Base-by-base conservation (phyloP, 2,797 vertebrate genomes). In the Champsocephalus gunnari region DNA sequence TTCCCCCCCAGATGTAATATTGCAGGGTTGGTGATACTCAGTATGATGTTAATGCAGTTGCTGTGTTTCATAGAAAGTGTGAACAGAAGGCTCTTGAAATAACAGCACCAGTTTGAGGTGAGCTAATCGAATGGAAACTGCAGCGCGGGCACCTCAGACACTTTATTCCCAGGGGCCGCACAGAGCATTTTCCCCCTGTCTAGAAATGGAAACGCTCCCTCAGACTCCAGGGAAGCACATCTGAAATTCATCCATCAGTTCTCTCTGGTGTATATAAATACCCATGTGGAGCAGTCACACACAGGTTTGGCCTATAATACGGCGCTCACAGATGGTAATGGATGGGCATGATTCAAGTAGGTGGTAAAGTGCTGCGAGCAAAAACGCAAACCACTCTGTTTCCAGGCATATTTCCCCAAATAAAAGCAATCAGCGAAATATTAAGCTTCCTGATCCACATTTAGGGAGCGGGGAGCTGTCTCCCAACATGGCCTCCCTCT, bases 161-260 rank as follows among this genome's bases (percentile, higher is more conserved):
- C 74, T 62, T 62, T 65, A 67, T 81, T 87, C 91, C 88, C 32
- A 16, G 34, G 80, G 83, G 81, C 43, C 9, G 1, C 41, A 12
- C n/a, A 12, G 38, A 83, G 62, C 71, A 61, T 60, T 75, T 73
- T 61, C 55, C 55, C 66, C 77, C 48, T 47, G 71, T 77, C 80
- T 79, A 73, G 79, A 89, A 93, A 91, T 88, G 86, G 87, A 89
- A 90, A 85, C 66, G 63, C 83, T 84, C 86, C 81, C 59, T 63
- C 21, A 73, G 87, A 91, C 86, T 86, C 80, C 50, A 70, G 80
- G 87, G 78, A 89, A 69, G 80, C 85, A 88, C 88, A 89, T 91
- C 86, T 92, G 86, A 93, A 90, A 91, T 90, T 89, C 92, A 93
- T 94, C 92, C 87, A 92, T 94, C 92, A 92, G 86, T 57, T 83